A percentile compares a stretch with the other conserved stretches of the same genome.
Conservation (phyloP, 92 coral and sea anemone species). For the Diadumene lineata region DNA sequence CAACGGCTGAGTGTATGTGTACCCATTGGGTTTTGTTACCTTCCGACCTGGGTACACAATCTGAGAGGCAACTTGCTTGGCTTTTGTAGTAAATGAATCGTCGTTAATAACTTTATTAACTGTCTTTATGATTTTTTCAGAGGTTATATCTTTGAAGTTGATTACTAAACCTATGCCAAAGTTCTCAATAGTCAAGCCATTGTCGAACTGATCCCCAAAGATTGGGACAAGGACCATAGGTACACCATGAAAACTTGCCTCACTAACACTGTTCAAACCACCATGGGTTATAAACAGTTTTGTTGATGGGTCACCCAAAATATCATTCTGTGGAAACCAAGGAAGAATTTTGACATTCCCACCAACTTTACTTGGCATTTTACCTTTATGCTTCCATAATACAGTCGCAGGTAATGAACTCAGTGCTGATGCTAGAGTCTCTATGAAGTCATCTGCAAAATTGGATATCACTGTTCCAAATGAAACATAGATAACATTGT, state of each 20-base stretch:
- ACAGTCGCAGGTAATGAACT: constrained; percentile 55
- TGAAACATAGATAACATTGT: constrained; percentile 62
- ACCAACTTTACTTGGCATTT: constrained; percentile 36
- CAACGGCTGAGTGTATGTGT: constrained; percentile 22
- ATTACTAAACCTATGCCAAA: constrained; percentile 66
- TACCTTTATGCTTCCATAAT: constrained; percentile 72
- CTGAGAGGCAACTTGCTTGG: constrained; percentile 7
- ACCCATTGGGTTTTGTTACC: neutral
- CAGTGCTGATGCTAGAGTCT: constrained; percentile 59
- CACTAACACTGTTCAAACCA: constrained; percentile 73
- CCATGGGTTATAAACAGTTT: constrained; percentile 79
- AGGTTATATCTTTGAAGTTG: constrained; percentile 32
- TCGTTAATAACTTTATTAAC: constrained; percentile 24
- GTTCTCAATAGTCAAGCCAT: constrained; percentile 55
- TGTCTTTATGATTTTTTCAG: constrained; percentile 45
- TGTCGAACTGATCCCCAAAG: constrained; percentile 75
- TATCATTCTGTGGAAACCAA: constrained; percentile 76
- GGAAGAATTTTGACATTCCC: constrained; percentile 51
- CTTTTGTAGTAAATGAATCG: constrained; percentile 16
- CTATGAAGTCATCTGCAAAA: constrained; percentile 51
- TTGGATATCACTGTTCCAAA: constrained; percentile 81
- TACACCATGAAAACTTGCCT: constrained; percentile 69
- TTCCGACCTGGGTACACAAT: constrained; percentile 10
- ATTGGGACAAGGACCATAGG: constrained; percentile 79
- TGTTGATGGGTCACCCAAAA: constrained; percentile 65